Conservation (phyloP, 2,888 invertebrate genomes). For the Drosophila antonietae region DNA sequence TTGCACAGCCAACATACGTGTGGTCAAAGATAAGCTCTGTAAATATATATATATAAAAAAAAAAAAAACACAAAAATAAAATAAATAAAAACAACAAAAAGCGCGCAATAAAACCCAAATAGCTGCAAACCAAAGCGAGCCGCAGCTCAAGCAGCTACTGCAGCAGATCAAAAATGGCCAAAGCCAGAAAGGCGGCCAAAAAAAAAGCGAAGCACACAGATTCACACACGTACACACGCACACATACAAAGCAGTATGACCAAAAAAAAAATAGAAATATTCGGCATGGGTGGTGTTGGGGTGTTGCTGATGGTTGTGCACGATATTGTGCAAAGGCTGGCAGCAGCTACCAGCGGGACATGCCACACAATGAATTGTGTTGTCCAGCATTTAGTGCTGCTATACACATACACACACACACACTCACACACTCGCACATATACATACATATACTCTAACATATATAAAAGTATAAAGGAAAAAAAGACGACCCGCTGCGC, state of each 20-base stretch:
- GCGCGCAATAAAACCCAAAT: constrained; percentile 61
- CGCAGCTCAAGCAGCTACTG: constrained; percentile 79
- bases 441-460: constrained; percentile 9
- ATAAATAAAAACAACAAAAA: constrained; percentile 32
- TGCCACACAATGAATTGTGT: constrained; percentile 78
- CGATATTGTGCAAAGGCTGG: constrained; percentile 38
- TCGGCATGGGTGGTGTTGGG: constrained; percentile 22
- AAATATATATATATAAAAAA: constrained; percentile 68
- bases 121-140: constrained; percentile 71
- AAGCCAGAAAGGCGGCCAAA: constrained; percentile 74
- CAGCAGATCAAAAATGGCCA: constrained; percentile 70
- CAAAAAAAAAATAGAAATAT: constrained; percentile 55
- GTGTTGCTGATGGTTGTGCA: constrained; percentile 9
- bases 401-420: constrained; percentile 35
- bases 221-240: constrained; percentile 13
- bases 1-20: constrained; percentile 81
- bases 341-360: constrained; percentile 66
- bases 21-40: constrained; percentile 81
- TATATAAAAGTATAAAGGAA: constrained; percentile 3
- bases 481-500: constrained; percentile 49
- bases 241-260: constrained; percentile 23
- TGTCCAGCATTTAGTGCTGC: constrained; percentile 76
- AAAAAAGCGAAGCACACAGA: constrained; percentile 23
- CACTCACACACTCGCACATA: constrained; percentile 22
- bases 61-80: constrained; percentile 21